phyloP scores from a whole-genome alignment of 1,140 invertebrate genomes.

The Drosophila punjabiensis region DNA sequence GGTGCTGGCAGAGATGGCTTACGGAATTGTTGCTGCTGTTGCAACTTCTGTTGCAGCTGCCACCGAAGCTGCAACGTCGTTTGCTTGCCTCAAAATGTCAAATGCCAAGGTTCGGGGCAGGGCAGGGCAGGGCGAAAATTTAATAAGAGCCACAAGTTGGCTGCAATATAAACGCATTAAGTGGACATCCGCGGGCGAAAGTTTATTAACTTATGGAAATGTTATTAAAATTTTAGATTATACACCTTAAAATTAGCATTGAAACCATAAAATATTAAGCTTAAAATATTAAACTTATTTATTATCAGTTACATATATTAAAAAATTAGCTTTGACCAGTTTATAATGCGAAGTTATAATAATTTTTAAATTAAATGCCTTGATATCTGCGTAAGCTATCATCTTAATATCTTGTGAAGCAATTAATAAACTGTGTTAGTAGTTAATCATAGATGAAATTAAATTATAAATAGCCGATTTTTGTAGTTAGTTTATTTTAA shows the following conservation, averaged over 20 bases:
- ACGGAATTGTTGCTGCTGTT: slow-evolving; percentile 27
- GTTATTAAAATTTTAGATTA: neutral
- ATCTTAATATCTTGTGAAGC: no score
- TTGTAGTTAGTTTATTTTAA: no score
- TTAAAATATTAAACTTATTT: neutral
- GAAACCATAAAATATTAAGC: no score
- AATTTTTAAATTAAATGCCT: no score
- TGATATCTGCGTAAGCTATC: no score
- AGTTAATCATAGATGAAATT: no score
- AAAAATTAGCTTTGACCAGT: no score
- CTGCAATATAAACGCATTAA: slow-evolving; percentile 18
- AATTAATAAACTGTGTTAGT: no score
- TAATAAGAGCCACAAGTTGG: slow-evolving; percentile 35
- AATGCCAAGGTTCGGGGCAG: slow-evolving; percentile 67
- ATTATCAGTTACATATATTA: neutral
- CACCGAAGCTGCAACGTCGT: slow-evolving; percentile 30
- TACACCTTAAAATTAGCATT: neutral
- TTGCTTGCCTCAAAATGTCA: slow-evolving; percentile 60
- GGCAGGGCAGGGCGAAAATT: slow-evolving; percentile 17
- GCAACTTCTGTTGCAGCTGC: slow-evolving; percentile 30
- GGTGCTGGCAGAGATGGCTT: slow-evolving; percentile 25
- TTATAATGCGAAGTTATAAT: no score
- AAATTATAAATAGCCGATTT: no score
- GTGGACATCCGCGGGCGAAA: slow-evolving; percentile 1
- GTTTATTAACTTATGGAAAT: slow-evolving; percentile 12